A percentile compares a stretch with the other conserved stretches of the same genome.
phyloP scores from a whole-genome alignment of 2,113 vertebrate species.

The Abramis brama region DNA sequence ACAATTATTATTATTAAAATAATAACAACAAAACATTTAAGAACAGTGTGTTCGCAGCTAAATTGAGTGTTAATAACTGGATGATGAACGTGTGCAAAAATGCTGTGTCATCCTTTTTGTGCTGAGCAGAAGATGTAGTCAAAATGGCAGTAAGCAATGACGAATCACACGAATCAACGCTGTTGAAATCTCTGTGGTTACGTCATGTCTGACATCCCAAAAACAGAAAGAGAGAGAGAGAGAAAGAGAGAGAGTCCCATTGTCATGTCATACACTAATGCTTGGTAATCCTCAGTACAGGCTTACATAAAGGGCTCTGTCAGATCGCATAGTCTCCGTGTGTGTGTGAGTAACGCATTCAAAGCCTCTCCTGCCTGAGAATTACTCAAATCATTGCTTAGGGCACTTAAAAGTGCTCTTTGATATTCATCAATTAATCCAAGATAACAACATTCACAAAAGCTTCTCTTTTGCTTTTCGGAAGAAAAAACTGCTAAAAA shows the following conservation, averaged over 20 bases:
- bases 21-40: too few relatives aligned
- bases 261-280: slow-evolving; percentile 51
- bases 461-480: not conserved
- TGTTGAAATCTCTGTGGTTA: slow-evolving; percentile 24
- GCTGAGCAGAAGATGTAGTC: not conserved
- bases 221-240: not conserved
- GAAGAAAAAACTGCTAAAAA: not conserved
- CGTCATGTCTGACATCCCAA: slow-evolving; percentile 11
- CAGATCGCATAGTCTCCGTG: slow-evolving; percentile 32
- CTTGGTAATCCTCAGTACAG: slow-evolving; percentile 48
- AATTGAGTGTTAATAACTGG: not conserved
- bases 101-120: not conserved
- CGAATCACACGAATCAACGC: slow-evolving; percentile 1
- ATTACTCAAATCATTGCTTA: slow-evolving; percentile 36
- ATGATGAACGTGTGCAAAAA: not conserved
- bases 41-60: not conserved
- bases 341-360: not conserved
- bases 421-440: slow-evolving; percentile 17
- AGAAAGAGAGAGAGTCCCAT: slow-evolving; percentile 22
- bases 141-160: not conserved
- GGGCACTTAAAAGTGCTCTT: slow-evolving; percentile 7
- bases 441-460: not conserved
- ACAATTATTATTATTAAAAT: too few relatives aligned
- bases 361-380: slow-evolving; percentile 38
- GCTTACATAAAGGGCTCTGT: slow-evolving; percentile 49